A percentile compares a stretch with the other conserved stretches of the same genome.
phyloP scores from a whole-genome alignment of 2,113 vertebrate genomes.

The Menura novaehollandiae region DNA sequence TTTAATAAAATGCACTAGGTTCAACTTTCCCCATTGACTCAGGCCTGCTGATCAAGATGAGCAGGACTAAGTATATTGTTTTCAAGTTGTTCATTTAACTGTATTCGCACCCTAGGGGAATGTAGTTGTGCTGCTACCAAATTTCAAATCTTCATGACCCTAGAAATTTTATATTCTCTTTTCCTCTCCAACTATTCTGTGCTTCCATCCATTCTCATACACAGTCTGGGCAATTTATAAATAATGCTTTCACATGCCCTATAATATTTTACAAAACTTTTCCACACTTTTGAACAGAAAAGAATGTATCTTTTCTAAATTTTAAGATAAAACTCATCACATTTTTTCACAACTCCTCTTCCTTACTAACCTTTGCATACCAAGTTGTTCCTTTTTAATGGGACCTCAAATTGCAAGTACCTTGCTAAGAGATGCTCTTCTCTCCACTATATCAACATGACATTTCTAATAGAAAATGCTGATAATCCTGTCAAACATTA shows the following conservation, averaged over 20 bases:
- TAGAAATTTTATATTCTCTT: neutral
- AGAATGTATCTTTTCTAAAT: neutral
- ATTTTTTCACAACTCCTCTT: neutral
- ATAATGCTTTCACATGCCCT: neutral
- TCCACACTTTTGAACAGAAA: neutral
- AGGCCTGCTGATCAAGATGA: neutral
- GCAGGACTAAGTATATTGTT: neutral
- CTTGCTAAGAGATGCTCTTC: neutral
- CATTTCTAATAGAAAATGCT: neutral
- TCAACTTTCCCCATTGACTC: neutral
- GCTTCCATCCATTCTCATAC: neutral
- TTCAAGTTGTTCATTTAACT: neutral
- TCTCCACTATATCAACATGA: neutral
- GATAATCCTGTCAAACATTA: neutral
- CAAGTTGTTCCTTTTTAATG: neutral
- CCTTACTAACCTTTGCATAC: neutral
- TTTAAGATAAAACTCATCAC: neutral
- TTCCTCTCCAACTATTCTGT: neutral
- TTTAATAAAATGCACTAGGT: neutral
- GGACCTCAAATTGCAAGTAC: neutral
- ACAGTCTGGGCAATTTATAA: neutral
- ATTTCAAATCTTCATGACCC: neutral
- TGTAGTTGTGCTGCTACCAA: neutral
- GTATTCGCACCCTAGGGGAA: neutral
- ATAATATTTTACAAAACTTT: neutral